Percentiles rank a stretch among this genome's conserved stretches.
Conservation (phyloP, 2,797 vertebrate genomes). For the Bryconaethiops microstoma region DNA sequence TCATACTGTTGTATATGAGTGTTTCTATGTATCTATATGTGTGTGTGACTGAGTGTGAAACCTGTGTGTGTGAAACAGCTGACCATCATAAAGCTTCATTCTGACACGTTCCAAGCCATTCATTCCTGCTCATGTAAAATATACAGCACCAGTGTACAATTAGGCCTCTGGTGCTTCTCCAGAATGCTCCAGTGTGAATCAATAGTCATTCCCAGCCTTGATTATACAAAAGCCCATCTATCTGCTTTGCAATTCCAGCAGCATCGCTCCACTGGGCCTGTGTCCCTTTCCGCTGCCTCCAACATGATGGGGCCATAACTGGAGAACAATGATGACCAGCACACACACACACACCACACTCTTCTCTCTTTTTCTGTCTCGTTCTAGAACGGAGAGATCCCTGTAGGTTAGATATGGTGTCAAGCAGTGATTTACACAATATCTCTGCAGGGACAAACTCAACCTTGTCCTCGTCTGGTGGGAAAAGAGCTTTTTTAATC, state of each 20-base stretch:
- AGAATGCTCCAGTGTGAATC: slow-evolving; percentile 53
- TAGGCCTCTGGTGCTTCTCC: slow-evolving; percentile 48
- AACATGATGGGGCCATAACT: slow-evolving; percentile 16
- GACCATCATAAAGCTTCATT: neutral
- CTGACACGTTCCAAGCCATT: slow-evolving; percentile 3
- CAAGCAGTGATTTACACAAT: neutral
- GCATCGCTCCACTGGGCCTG: slow-evolving; percentile 38
- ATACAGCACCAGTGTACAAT: slow-evolving; percentile 51
- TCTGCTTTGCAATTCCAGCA: slow-evolving; percentile 58
- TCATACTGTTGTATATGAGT: no score
- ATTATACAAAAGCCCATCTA: slow-evolving; percentile 55
- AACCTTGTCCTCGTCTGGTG: neutral
- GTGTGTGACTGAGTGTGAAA: no score
- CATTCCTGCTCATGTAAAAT: slow-evolving; percentile 13
- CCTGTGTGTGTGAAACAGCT: neutral
- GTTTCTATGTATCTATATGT: no score
- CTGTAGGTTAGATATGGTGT: neutral
- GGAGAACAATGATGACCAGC: neutral
- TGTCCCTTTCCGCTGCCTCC: neutral
- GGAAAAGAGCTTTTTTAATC: neutral
- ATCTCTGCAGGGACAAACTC: neutral
- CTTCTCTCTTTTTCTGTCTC: neutral
- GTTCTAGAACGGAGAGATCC: neutral
- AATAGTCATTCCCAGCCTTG: slow-evolving; percentile 58
- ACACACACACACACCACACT: neutral